phyloP scores from a whole-genome alignment of 37 sponge, comb jelly and placozoan species.

The Spongilla lacustris region DNA sequence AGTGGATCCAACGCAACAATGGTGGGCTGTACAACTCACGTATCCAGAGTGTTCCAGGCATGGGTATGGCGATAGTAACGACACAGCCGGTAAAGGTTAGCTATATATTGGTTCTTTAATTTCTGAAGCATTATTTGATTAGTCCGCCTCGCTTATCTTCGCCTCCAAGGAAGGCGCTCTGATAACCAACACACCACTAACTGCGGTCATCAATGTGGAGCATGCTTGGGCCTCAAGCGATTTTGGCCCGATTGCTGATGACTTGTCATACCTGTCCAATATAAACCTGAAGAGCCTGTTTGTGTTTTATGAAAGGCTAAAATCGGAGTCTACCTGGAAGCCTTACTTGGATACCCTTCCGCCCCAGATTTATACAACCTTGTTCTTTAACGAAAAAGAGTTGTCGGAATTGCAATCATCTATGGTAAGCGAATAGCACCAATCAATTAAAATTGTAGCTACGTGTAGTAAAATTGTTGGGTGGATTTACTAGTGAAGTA shows the following conservation, averaged over 20 bases:
- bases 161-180: not conserved
- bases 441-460: too few relatives aligned
- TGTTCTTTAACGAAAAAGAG: slow-evolving; percentile 15
- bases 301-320: slow-evolving; percentile 17
- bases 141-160: too few relatives aligned
- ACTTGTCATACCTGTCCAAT: slow-evolving; percentile 4
- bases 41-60: slow-evolving; percentile 3
- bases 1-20: not conserved
- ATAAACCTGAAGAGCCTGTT: slow-evolving; percentile 26
- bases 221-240: slow-evolving; percentile 19
- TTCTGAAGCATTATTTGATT: too few relatives aligned
- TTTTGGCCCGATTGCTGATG: slow-evolving; percentile 15
- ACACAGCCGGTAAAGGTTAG: not conserved
- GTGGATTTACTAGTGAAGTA: too few relatives aligned
- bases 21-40: not conserved
- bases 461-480: too few relatives aligned
- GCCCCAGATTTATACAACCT: not conserved
- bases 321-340: slow-evolving; percentile 7
- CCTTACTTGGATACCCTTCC: slow-evolving; percentile 23
- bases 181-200: slow-evolving; percentile 8
- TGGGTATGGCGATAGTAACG: slow-evolving; percentile 7
- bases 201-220: slow-evolving; percentile 29
- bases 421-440: not conserved
- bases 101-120: not conserved
- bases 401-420: slow-evolving; percentile 5